Base-by-base conservation (phyloP, 2,797 vertebrate genomes). In the Anolis apletophallus region DNA sequence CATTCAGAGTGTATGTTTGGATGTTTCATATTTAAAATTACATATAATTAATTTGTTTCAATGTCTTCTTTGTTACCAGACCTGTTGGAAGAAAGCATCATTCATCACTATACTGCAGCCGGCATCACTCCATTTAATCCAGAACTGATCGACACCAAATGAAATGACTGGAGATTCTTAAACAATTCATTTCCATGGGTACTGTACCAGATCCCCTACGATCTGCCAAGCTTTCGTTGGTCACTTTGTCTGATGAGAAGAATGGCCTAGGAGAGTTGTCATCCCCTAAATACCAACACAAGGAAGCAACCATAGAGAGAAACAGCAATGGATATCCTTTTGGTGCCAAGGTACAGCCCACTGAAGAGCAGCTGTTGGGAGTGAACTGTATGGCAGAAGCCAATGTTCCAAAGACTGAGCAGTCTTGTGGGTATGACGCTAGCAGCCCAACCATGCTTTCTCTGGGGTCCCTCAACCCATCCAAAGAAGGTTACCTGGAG, bases 141-240 rank as follows among this genome's bases (percentile, higher is more conserved):
- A 32, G 36, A 50, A 32, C 40, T 59, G 0, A 0, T 78, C 69
- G 92, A 85, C 68, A 59, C 0, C 0, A 83, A 16, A 50, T 82
- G 77, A 87, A 87, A 11, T 84, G 71, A 90, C 17, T 1, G 13
- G 71, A 36, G 55, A 12, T 72, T 34, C 3, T 67, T 1, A 16
- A 59, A 79, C 0, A 0, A 76, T 85, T 72, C 87, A 93, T 92
- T 95, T 94, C 91, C 94, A 99, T 99, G 98, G 98, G 98, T 96
- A 98, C 98, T 91, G 96, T 97, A 87, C 96, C 97, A 85, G 97
- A 98, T 93, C 96, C 97, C 92, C 97, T 98, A 95, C 97, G 97
- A 94, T 97, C 98, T 84, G 96, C 97, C 85, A 97, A 97, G 57
- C 96, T 97, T 93, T 96, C 98, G 87, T 95, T 97, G 94, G 95